Base-by-base conservation (phyloP, 2,113 vertebrate species). In the Plectropomus leopardus region DNA sequence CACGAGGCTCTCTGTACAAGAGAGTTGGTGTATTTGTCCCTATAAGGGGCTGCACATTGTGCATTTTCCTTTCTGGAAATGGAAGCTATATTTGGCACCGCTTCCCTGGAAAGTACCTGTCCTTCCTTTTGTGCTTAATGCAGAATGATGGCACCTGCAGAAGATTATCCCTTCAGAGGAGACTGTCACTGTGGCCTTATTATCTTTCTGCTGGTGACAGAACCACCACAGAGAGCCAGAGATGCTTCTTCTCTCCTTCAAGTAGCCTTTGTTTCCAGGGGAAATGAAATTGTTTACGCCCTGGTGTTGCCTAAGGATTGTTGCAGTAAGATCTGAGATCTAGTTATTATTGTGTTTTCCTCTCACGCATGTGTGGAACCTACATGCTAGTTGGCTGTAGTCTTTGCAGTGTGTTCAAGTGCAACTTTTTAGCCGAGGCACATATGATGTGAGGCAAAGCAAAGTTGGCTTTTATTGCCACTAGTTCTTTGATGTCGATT, bases 81-180 rank as follows among this genome's bases (percentile, higher is more conserved):
- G 26, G 53, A 23, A 53, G 59, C 78, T 92, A 86, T 85, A 64
- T 85, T 82, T 82, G 86, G 72, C 61, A 74, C 53, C 0, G 9
- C 80, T 87, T 90, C 55, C 81, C 57, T 72, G 82, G 59, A 84
- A 87, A 85, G 82, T 71, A 81, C 78, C 34, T 59, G 63, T 75
- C 68, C 55, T 82, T 74, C 42, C 59, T 88, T 45, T 79, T 76
- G 80, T 83, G 61, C 28, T 36, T 80, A 80, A 84, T 86, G 51
- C 64, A 78, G 70, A 91, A 58, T 65, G 82, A 90, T 78, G 66
- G 80, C 72, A 87, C 78, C 85, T 87, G 87, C 69, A 65, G 69
- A 83, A 74, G 57, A 83, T 69, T 65, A 79, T 76, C 69, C 74
- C 59, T 69, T 61, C 47, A 40, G 72, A 69, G 76, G 50, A 82